phyloP scores from a whole-genome alignment of 2,888 invertebrate genomes.

The Caenorhabditis virilis region DNA sequence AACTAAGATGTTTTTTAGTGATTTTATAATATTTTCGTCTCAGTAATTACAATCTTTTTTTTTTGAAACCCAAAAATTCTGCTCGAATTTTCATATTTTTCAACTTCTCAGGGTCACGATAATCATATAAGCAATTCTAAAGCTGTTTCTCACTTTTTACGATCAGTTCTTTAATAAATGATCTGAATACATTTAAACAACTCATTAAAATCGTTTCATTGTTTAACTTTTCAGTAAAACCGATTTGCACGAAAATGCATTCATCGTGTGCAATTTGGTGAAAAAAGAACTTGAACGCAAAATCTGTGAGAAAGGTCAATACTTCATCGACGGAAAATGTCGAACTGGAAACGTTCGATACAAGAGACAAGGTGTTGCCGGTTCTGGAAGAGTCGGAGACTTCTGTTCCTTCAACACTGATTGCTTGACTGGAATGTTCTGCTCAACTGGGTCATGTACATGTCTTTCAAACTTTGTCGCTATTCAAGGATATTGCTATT shows the following conservation, averaged over 20 bases:
- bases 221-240: conserved; percentile 59
- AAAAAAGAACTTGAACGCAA: conserved; percentile 53
- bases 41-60: too few species aligned
- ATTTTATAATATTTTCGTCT: too few species aligned
- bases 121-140: too few species aligned
- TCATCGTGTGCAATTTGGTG: conserved; percentile 60
- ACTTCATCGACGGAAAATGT: conserved; percentile 64
- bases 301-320: conserved; percentile 53
- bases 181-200: too few species aligned
- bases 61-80: too few species aligned
- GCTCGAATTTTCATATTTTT: neutral
- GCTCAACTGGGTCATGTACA: conserved; percentile 66
- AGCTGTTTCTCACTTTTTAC: too few species aligned
- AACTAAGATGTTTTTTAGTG: too few species aligned
- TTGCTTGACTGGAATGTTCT: conserved; percentile 68
- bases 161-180: too few species aligned
- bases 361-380: conserved; percentile 66
- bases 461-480: conserved; percentile 68
- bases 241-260: conserved; percentile 64
- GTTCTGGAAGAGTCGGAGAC: conserved; percentile 67
- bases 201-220: too few species aligned
- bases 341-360: conserved; percentile 56
- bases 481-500: conserved; percentile 67
- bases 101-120: too few species aligned
- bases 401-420: conserved; percentile 68